Evolutionary conservation across 2,113 vertebrate genomes (phyloP).

Genomic region (Leuciscus idus): DNA sequence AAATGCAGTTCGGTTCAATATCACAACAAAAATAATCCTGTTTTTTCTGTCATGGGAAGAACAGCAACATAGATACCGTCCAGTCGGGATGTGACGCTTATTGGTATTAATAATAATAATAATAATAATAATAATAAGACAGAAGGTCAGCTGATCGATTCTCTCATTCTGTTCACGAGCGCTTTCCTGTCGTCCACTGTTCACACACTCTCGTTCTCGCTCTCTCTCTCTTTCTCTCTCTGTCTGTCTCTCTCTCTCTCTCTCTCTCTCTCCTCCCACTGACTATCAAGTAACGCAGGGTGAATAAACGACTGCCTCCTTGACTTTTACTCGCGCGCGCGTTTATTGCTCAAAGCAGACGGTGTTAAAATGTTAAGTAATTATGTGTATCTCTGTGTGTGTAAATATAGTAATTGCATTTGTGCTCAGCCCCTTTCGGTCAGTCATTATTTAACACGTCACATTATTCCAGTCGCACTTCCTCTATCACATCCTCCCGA

Average conservation of each 20-base stretch:
- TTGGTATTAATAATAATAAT: not conserved
- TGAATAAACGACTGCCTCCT: not conserved
- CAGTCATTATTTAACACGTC: conserved; percentile 4
- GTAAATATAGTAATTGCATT: not conserved
- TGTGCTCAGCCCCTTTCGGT: not conserved
- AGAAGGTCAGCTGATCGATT: conserved; percentile 41
- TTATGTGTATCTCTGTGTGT: not conserved
- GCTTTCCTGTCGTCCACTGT: not conserved
- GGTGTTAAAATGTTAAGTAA: not conserved
- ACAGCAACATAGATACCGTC: not conserved
- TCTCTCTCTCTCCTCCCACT: conserved; percentile 31
- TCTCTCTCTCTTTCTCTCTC: not conserved
- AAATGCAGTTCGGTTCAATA: not conserved
- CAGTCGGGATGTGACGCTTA: not conserved
- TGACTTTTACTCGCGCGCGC: not conserved
- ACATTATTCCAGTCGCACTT: not conserved
- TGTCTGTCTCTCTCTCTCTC: not conserved
- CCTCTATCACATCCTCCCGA: not conserved
- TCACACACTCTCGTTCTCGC: not conserved
- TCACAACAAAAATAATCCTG: not conserved
- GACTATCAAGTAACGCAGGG: not conserved
- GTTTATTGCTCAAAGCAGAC: not conserved
- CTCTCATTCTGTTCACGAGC: conserved; percentile 7
- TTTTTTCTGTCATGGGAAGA: not conserved
- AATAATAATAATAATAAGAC: not conserved